Evolutionary conservation across 1,140 invertebrate species (phyloP).

Genomic region (Ostrea denselamellosa): DNA sequence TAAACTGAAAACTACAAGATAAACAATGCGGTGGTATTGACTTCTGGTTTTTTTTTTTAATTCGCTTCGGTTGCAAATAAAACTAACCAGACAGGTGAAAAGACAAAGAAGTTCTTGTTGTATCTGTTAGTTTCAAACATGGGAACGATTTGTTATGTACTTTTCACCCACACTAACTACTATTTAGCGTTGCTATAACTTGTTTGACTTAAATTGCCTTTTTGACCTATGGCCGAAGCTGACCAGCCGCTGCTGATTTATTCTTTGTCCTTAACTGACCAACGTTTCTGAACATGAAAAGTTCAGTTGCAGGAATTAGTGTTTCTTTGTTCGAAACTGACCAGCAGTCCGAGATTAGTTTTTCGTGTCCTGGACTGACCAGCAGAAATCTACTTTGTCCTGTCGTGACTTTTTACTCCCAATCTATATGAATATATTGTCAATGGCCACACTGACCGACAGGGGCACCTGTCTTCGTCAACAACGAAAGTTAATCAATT

Average conservation of each 20-base stretch:
- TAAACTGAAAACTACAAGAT: too few relatives aligned
- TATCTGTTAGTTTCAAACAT: too few relatives aligned
- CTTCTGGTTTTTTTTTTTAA: too few relatives aligned
- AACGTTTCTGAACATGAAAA: neutral
- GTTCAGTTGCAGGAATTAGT: too few relatives aligned
- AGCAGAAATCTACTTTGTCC: neutral
- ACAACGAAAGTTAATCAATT: slow-evolving; percentile 1
- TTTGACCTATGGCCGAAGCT: neutral
- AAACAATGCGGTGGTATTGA: too few relatives aligned
- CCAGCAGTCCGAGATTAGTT: neutral
- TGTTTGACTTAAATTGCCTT: neutral
- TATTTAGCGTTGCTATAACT: neutral
- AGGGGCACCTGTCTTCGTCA: neutral
- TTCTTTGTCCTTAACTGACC: neutral
- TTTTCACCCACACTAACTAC: too few relatives aligned
- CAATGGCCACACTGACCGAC: neutral
- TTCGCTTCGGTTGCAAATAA: too few relatives aligned
- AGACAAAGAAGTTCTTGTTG: too few relatives aligned
- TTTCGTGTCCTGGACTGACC: neutral
- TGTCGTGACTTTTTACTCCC: neutral
- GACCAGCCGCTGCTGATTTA: neutral
- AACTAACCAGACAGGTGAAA: too few relatives aligned
- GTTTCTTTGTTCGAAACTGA: neutral
- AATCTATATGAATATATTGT: neutral
- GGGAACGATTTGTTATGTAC: too few relatives aligned